phyloP scores from a whole-genome alignment of 2,113 vertebrate genomes.

The Prunella fulvescens region DNA sequence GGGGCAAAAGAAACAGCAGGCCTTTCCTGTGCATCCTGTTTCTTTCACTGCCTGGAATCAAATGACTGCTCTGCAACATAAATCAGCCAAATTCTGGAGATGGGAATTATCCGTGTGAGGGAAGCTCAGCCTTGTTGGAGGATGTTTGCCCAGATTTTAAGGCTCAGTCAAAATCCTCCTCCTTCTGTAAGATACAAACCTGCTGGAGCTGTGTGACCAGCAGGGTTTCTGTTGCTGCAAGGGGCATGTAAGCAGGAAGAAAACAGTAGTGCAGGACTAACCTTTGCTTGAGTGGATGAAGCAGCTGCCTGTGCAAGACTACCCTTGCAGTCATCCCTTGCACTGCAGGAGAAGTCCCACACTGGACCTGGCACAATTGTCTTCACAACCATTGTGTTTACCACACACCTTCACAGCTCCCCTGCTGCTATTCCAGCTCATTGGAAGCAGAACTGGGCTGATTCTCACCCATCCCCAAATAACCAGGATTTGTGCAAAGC shows the following conservation, averaged over 20 bases:
- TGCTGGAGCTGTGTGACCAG: not conserved
- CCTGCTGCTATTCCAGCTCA: not conserved
- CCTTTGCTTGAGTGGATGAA: not conserved
- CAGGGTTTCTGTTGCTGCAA: not conserved
- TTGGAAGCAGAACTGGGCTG: not conserved
- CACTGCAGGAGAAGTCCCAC: not conserved
- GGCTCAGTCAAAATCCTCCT: not conserved
- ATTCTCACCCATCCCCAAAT: not conserved
- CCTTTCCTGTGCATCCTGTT: not conserved
- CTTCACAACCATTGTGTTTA: accelerated
- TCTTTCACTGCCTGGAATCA: not conserved
- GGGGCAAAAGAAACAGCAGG: not conserved
- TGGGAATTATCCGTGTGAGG: not conserved
- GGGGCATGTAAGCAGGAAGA: not conserved
- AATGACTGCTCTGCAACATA: not conserved
- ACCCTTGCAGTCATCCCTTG: not conserved
- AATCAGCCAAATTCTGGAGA: not conserved
- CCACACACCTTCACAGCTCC: not conserved
- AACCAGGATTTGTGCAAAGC: not conserved
- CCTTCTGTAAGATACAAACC: not conserved
- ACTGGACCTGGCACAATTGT: not conserved
- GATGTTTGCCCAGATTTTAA: not conserved
- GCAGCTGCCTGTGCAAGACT: not conserved
- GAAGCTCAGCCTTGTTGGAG: accelerated
- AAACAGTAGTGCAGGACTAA: not conserved